Percentiles rank a stretch among this genome's conserved stretches.
These are phyloP conservation scores for Lucinisca nassula DNA, from an alignment of 2,888 invertebrate genomes.

Conservation along the genomic window DNA sequence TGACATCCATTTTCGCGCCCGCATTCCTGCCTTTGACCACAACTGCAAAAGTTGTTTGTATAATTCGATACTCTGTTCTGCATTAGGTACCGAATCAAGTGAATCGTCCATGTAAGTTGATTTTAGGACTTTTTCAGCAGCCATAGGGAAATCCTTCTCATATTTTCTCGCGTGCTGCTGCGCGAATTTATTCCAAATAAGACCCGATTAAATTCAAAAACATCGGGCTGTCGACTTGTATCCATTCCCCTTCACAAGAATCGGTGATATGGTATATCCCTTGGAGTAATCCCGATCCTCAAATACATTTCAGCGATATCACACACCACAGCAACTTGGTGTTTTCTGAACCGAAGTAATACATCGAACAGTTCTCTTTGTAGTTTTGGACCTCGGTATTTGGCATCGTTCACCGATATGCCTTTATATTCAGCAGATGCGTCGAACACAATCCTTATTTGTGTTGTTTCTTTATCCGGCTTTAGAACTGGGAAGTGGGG, in stretches of 20 bases:
- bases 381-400: constrained; percentile 61
- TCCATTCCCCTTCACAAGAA: constrained; percentile 32
- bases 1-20: neutral
- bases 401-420: constrained; percentile 52
- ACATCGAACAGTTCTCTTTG: constrained; percentile 60
- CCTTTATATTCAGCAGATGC: constrained; percentile 43
- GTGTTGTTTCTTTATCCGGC: constrained; percentile 34
- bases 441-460: constrained; percentile 61
- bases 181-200: constrained; percentile 62
- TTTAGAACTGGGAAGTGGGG: constrained; percentile 21
- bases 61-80: constrained; percentile 1
- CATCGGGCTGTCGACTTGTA: constrained; percentile 23
- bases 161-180: constrained; percentile 44
- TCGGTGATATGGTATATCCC: constrained; percentile 22
- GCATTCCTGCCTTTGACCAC: constrained; percentile 12
- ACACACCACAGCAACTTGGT: constrained; percentile 46
- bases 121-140: constrained; percentile 53
- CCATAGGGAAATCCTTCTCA: constrained; percentile 25
- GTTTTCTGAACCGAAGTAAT: constrained; percentile 48
- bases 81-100: constrained; percentile 47
- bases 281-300: neutral
- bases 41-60: constrained; percentile 7
- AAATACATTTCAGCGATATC: constrained; percentile 56
- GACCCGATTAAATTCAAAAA: constrained; percentile 50
- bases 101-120: constrained; percentile 64